Percentiles rank a stretch among this genome's conserved stretches.
Evolutionary conservation across 2,797 vertebrate species (phyloP).

Genomic region (Merluccius polli): DNA sequence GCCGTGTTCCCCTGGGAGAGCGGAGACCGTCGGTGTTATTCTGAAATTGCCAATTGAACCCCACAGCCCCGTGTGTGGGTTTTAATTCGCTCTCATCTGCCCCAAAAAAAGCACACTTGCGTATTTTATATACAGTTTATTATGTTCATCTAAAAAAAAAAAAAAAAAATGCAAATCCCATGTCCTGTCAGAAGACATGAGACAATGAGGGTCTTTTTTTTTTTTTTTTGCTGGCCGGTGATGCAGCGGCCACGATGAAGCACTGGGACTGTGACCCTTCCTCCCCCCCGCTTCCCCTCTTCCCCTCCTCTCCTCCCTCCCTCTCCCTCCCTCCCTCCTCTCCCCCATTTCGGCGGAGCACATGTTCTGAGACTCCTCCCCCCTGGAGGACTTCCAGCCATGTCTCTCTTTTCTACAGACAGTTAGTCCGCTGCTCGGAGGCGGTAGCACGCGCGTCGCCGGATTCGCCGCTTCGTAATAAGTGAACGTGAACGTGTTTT

Average conservation of each 20-base stretch:
- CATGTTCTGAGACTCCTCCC: not conserved
- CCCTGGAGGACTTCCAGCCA: not conserved
- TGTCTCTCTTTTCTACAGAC: not conserved
- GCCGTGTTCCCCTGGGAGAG: constrained; percentile 7
- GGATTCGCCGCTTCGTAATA: too few relatives aligned
- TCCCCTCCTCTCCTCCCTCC: not conserved
- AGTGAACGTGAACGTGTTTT: too few relatives aligned
- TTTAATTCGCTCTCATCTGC: constrained; percentile 39
- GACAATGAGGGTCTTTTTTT: not conserved
- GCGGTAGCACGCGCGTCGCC: too few relatives aligned
- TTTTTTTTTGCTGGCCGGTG: not conserved
- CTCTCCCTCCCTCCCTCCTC: not conserved
- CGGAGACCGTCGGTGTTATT: constrained; percentile 20
- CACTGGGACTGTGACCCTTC: not conserved
- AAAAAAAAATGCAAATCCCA: not conserved
- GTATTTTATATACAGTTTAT: not conserved
- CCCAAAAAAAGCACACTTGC: constrained; percentile 13
- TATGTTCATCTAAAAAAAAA: too few relatives aligned
- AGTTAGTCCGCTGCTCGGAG: not conserved
- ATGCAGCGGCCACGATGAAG: not conserved
- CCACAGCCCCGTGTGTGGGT: constrained; percentile 26
- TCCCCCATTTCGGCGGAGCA: not conserved
- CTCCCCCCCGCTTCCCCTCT: too few relatives aligned
- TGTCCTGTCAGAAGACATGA: not conserved
- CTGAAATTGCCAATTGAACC: constrained; percentile 2